Evolutionary conservation across 2,797 vertebrate species (phyloP), one percentile per base, ranked within the genome.

Genomic region (Paedocypris micromegethes): DNA sequence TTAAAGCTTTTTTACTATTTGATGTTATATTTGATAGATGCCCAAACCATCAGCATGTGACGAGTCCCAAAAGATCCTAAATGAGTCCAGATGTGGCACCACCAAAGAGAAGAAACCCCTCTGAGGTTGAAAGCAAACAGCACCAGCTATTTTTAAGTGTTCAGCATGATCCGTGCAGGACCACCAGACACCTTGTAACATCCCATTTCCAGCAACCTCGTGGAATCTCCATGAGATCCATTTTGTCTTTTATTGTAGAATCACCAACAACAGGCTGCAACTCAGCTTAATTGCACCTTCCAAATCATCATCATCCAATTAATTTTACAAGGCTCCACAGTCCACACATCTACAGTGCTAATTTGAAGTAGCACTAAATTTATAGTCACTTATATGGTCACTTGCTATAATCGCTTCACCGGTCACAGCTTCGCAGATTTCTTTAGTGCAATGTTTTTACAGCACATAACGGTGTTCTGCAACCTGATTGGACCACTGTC

Each of bases 51-150:
- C 55, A 58, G 51, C n/a, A 7, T 48, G 8, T 3, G 49, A 42
- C 39, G 5, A n/a, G 40, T 49, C 46, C 43, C 4, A 41, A n/a
- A 9, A 57, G 39, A 52, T 48, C 46, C 37, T 57, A 49, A 57
- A 66, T 43, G 45, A 66, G 39, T 57, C 48, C 45, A 57, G 9
- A 57, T 57, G 64, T 43, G 9, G 6, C 6, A 8, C 45, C 49
- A 5, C 45, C 49, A 4, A 57, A 42, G 53, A 57, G 3, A 57
- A 5, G 53, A 57, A 57, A 37, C 53, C 46, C 64, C 39, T 57
- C 64, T 42, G 64, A 57, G 45, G 57, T 3, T 3, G 39, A 37
- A 38, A 4, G 64, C 6, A 49, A 57, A 42, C 0, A 66, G n/a
- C 9, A 57, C 2, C 39, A 40, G 6, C n/a, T 49, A 8, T 5